Base-by-base conservation (phyloP, 1,140 invertebrate genomes). In the Drosophila nigrodunni region DNA sequence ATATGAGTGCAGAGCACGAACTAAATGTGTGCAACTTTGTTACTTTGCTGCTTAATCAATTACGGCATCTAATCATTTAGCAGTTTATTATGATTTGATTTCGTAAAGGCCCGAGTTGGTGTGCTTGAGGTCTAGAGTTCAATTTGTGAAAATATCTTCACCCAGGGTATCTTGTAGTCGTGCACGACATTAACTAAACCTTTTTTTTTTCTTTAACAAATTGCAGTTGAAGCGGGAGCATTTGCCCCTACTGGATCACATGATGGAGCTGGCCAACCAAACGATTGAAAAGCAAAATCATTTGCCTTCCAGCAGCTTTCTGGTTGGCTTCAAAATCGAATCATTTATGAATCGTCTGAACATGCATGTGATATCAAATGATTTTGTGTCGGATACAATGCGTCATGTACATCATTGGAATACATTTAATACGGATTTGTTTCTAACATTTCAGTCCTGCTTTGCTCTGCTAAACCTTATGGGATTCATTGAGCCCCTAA, bases 321-420 rank as follows among this genome's bases (percentile, higher is more conserved):
- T 50, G 11, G 58, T 89, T 13, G 85, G 85, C 13, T 89, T 89
- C 25, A 89, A 89, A 35, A 57, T 66, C 1, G 18, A 77, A 6
- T n/a, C 80, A 3, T 85, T 76, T 9, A 85, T 82, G 85, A 76
- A 78, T 64, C 66, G 78, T 3, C 66, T 89, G 0, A 89, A 89
- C 21, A 59, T 89, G 52, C 86, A 89, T 37, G 74, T 89, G 0
- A 55, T 89, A 7, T 89, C 85, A 0, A 57, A 85, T 35, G 85
- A 89, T 11, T 89, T 85, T 47, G 60, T 49, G 37, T 67, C 85
- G 0, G 21, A 35, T 10, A 52, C 30, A 5, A 76, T 89, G 85
- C 67, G 72, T 13, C 67, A 65, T 18, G 25, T 18, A 0, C 11
- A 43, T 0, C 85, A 88, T 47, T 88, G 85, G 85, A 88, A 85